A percentile compares a stretch with the other conserved stretches of the same genome.
phyloP scores from a whole-genome alignment of 2,797 vertebrate genomes.

The Menidia menidia region DNA sequence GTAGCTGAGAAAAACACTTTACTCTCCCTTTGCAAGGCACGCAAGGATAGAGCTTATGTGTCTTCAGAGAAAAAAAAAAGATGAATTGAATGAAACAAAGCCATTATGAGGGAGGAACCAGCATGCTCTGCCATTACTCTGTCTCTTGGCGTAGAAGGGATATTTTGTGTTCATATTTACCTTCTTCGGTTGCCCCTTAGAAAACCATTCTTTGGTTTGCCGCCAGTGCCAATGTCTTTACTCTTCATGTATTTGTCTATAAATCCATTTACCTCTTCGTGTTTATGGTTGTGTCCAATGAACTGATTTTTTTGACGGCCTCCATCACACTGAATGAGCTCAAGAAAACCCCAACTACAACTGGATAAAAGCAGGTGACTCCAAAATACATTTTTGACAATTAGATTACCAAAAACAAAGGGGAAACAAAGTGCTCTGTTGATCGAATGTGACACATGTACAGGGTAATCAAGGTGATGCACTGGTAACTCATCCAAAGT shows the following conservation, averaged over 20 bases:
- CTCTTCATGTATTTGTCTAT: slow-evolving; percentile 26
- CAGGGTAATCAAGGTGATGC: no score
- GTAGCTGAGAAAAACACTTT: slow-evolving; percentile 2
- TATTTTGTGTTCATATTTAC: slow-evolving; percentile 26
- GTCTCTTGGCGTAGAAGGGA: slow-evolving; percentile 7
- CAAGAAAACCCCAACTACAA: background rate
- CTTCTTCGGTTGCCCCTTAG: slow-evolving; percentile 14
- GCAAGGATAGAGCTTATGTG: slow-evolving; percentile 10
- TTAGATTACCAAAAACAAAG: background rate
- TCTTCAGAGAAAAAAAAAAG: slow-evolving; percentile 17
- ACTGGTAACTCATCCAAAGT: no score
- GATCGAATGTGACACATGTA: no score
- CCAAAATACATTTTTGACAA: background rate
- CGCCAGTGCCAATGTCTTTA: slow-evolving; percentile 12
- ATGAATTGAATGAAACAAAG: slow-evolving; percentile 23
- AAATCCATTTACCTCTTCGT: slow-evolving; percentile 22
- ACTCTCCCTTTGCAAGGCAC: slow-evolving; percentile 36
- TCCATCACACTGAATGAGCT: slow-evolving; percentile 16
- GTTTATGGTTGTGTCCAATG: slow-evolving; percentile 17
- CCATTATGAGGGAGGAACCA: slow-evolving; percentile 25
- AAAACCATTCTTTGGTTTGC: slow-evolving; percentile 22
- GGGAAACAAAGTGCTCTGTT: no score
- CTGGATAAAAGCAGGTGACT: background rate
- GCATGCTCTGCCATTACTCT: slow-evolving; percentile 27
- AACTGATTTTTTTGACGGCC: slow-evolving; percentile 15